Evolutionary conservation across 2,113 vertebrate species (phyloP), one percentile per base, ranked within the genome.

Genomic region (Rhagologus leucostigma): DNA sequence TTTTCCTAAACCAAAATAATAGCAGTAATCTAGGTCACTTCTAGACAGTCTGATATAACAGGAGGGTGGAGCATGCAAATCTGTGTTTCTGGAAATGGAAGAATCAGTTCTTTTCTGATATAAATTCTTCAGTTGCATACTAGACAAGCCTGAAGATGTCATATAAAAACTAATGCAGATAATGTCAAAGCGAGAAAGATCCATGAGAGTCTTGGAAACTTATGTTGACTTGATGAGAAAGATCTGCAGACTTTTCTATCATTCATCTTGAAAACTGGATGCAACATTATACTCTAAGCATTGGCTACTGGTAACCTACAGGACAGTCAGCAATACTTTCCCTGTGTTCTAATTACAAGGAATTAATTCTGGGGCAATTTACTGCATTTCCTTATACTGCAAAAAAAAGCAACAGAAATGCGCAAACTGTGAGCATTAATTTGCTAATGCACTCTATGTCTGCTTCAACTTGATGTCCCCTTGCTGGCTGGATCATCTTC

Each of bases 11-110:
- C 42, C 85, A 93, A 85, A 93, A 73, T 80, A 94, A 89, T 77
- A 92, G 90, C 71, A 60, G 68, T 90, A 83, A 94, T 94, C 60
- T 52, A 74, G 83, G 79, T 71, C 90, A 90, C 27, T 91, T 96
- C 59, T 22, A 73, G n/a, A 20, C 46, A 70, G 49, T 57, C 30
- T 78, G 53, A 74, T 71, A 11, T 46, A 84, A 93, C 6, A 20
- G n/a, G 29, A 90, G 11, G 29, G 32, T 70, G 49, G 47, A 90
- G 15, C 32, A n/a, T 29, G 23, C 0, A 4, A 57, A 39, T 80
- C 62, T 47, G 17, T 39, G 19, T 50, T 53, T 67, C 56, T 81
- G 60, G 82, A 91, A 90, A 73, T 24, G 20, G 35, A 91, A 30
- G 59, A 53, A 64, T 80, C 29, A 0, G 13, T 47, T 52, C 47